Evolutionary conservation across 2,888 invertebrate species (phyloP), one percentile per base, ranked within the genome.

Genomic region (Mythimna lalbum): DNA sequence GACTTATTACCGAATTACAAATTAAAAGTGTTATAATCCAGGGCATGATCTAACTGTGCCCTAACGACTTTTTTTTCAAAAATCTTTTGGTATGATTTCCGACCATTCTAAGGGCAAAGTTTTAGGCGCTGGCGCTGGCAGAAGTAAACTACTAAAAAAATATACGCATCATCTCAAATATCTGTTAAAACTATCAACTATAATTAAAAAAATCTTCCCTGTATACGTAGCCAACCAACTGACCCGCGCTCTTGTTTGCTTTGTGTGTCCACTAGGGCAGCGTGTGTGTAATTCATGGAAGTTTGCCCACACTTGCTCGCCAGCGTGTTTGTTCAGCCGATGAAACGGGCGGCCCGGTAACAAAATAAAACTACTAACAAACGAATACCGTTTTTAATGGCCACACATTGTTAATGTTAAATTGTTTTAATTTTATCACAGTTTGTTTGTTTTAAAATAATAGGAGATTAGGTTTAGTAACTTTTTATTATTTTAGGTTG

Each of bases 271-370:
- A 73, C 66, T 49, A 74, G 27, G 50, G 59, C 63, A 66, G 75
- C 65, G 69, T 68, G 59, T 76, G 62, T 76, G 75, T 73, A 75
- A 79, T 74, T 79, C 79, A 78, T 76, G 60, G 62, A 83, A 73
- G 82, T 82, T 73, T 70, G 21, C 75, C 65, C 65, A 76, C 77
- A 73, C 47, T 76, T 55, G 69, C 64, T 36, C 70, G 69, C 68
- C 31, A 5, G 27, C n/a, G n/a, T 79, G 75, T 82, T 75, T 80
- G 77, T 70, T 75, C 73, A 73, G 53, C 49, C 71, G 65, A 75
- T 72, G 70, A 65, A 75, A 56, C 77, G 52, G 49, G 56, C 21
- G 14, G 39, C 19, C 23, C 61, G 31, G 64, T 83, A 73, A 69
- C 56, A 66, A 76, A 69, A 72, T 76, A 74, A 62, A 68, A 69